These are phyloP conservation scores for Drepana falcataria DNA, from an alignment of 2,888 invertebrate species.

Conservation along the genomic window DNA sequence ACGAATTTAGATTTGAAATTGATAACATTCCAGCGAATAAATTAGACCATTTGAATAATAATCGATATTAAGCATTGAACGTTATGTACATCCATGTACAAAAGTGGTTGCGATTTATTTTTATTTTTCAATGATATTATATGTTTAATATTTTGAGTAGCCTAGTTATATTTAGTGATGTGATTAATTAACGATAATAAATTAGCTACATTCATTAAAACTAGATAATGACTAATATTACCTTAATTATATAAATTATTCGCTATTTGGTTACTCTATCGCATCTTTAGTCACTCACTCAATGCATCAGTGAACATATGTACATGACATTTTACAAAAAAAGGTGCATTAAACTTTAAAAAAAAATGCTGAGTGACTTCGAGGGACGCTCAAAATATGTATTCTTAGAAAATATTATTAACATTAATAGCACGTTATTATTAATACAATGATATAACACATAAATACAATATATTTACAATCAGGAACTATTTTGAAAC, in stretches of 20 bases:
- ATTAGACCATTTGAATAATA: too few relatives aligned
- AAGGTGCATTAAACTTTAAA: background rate
- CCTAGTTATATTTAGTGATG: too few relatives aligned
- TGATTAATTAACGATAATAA: slow-evolving; percentile 1
- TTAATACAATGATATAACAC: slow-evolving; percentile 10
- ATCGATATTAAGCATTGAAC: too few relatives aligned
- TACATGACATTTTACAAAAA: slow-evolving; percentile 3
- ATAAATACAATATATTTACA: slow-evolving; percentile 21
- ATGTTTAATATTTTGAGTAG: too few relatives aligned
- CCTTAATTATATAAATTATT: slow-evolving; percentile 8
- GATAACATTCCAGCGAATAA: too few relatives aligned
- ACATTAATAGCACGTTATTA: slow-evolving; percentile 2
- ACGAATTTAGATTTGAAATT: too few relatives aligned
- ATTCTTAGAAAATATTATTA: slow-evolving; percentile 3
- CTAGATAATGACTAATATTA: slow-evolving; percentile 5
- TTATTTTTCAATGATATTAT: background rate
- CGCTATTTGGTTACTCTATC: slow-evolving; percentile 50
- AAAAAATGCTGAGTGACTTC: background rate
- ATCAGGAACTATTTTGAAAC: slow-evolving; percentile 30
- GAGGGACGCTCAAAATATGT: background rate
- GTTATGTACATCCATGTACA: background rate
- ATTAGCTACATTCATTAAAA: slow-evolving; percentile 13
- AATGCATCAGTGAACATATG: too few relatives aligned
- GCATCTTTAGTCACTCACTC: slow-evolving; percentile 26
- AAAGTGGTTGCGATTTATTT: background rate